A percentile compares a stretch with the other conserved stretches of the same genome.
Conservation (phyloP, 2,797 vertebrate genomes). For the Danio jaintianensis region DNA sequence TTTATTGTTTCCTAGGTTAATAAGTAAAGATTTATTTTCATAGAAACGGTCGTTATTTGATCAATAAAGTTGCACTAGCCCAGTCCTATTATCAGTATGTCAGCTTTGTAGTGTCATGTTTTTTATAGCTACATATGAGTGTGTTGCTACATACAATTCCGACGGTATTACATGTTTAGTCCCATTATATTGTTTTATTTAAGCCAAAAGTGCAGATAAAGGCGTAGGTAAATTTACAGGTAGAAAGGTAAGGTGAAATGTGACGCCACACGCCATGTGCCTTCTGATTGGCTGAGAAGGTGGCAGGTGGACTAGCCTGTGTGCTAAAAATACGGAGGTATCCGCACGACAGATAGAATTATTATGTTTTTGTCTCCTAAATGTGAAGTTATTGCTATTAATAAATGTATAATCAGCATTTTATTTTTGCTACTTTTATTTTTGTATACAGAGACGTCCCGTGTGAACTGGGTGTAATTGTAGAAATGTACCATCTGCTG, state of each 20-base stretch:
- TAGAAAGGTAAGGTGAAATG: background rate
- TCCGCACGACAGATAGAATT: background rate
- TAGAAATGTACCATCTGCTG: constrained; percentile 58
- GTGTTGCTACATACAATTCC: background rate
- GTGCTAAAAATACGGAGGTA: background rate
- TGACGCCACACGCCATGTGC: background rate
- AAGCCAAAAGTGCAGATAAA: background rate
- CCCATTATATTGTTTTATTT: background rate
- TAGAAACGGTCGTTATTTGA: background rate
- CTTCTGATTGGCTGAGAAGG: constrained; percentile 28
- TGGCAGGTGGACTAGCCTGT: background rate
- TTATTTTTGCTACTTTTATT: background rate
- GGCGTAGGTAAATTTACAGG: background rate
- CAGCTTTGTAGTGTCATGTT: background rate
- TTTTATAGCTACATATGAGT: background rate
- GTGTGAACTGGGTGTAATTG: constrained; percentile 35
- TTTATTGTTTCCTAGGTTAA: background rate
- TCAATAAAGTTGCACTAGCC: background rate
- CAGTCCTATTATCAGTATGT: background rate
- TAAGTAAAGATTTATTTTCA: background rate
- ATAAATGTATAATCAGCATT: background rate
- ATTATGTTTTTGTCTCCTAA: background rate
- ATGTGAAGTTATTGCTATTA: background rate
- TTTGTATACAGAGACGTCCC: background rate
- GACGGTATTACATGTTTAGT: background rate